Percentiles rank a stretch among this genome's conserved stretches.
These are phyloP conservation scores for Neogobius melanostomus DNA, from an alignment of 2,113 vertebrate genomes.

Conservation along the genomic window DNA sequence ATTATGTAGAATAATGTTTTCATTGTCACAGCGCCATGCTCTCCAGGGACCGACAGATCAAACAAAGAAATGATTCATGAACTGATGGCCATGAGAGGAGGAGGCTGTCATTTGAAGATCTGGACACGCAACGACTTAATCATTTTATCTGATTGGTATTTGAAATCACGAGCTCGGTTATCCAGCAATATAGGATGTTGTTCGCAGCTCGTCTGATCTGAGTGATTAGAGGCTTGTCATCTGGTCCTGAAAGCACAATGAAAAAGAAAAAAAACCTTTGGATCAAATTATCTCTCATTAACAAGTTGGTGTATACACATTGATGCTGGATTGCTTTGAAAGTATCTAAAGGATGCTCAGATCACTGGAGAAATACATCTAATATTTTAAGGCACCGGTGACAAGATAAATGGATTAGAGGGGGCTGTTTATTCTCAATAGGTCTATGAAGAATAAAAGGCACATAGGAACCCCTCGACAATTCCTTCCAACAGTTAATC, in stretches of 20 bases:
- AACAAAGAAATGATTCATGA: constrained; percentile 67
- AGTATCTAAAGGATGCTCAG: neutral
- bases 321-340: neutral
- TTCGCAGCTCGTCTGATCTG: constrained; percentile 25
- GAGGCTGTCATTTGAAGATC: constrained; percentile 62
- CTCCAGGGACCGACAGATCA: constrained; percentile 39
- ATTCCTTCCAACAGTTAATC: too few relatives aligned
- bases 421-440: too few relatives aligned
- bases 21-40: constrained; percentile 39
- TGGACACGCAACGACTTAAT: constrained; percentile 64
- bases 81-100: constrained; percentile 57
- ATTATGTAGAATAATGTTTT: constrained; percentile 60
- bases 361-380: neutral
- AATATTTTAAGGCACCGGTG: too few relatives aligned
- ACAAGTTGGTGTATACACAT: neutral
- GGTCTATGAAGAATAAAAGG: too few relatives aligned
- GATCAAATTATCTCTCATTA: neutral
- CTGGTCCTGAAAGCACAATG: neutral
- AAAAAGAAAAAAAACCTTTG: neutral
- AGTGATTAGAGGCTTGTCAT: neutral
- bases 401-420: too few relatives aligned
- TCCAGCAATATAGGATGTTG: constrained; percentile 45
- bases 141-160: constrained; percentile 69
- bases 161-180: constrained; percentile 70
- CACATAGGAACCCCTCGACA: too few relatives aligned